Percentiles rank a stretch among this genome's conserved stretches.
These are phyloP conservation scores for Eulacestoma nigropectus DNA, from an alignment of 2,113 vertebrate genomes.

Conservation along the genomic window DNA sequence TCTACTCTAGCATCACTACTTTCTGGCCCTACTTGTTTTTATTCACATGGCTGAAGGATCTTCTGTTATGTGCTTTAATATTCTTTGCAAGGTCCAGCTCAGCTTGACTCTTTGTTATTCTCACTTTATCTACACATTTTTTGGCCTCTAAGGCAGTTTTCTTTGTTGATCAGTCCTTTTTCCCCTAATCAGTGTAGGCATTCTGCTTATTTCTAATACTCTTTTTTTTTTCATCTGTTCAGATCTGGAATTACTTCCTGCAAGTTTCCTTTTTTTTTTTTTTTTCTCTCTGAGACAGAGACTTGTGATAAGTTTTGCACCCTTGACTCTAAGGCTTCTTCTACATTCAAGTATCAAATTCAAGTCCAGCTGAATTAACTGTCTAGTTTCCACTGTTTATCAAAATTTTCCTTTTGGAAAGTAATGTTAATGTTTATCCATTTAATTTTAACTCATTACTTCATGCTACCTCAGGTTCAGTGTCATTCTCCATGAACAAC, in stretches of 20 bases:
- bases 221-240: background rate
- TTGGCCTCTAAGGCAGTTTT: conserved; percentile 1
- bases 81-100: conserved; percentile 19
- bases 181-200: background rate
- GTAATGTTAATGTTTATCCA: background rate
- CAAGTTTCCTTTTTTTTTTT: background rate
- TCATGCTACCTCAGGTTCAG: background rate
- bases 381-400: background rate
- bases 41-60: background rate
- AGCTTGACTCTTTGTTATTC: conserved; percentile 35
- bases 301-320: background rate
- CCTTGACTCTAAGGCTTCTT: background rate
- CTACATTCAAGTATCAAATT: background rate
- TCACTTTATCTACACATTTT: conserved; percentile 16
- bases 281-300: background rate
- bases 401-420: background rate
- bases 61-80: conserved; percentile 34
- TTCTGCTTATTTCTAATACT: conserved; percentile 31
- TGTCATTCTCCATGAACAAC: background rate
- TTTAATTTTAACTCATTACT: background rate
- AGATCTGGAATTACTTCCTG: background rate
- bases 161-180: conserved; percentile 40
- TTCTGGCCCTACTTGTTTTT: background rate
- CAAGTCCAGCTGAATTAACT: background rate
- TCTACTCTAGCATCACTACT: background rate